These are phyloP conservation scores for Synergus gifuensis DNA, from an alignment of 2,888 invertebrate species.

Conservation along the genomic window DNA sequence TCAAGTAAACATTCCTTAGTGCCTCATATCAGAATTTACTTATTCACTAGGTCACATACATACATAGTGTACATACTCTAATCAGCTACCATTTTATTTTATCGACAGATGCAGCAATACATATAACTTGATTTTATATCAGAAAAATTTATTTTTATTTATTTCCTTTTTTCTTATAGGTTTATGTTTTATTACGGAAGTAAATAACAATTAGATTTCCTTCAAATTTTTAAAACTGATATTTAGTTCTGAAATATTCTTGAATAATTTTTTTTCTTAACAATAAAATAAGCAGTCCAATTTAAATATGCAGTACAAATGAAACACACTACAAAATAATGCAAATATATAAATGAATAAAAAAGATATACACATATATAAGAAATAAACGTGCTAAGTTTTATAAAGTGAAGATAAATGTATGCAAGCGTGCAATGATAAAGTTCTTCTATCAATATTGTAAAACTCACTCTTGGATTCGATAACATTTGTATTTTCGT, in stretches of 20 bases:
- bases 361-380: neutral
- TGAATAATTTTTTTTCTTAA: no score
- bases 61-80: neutral
- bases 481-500: constrained; percentile 18
- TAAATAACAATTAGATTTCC: no score
- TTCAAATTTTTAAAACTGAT: no score
- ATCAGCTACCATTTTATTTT: constrained; percentile 20
- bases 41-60: neutral
- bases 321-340: neutral
- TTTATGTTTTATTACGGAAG: no score
- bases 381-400: neutral
- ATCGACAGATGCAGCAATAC: neutral
- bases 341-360: neutral
- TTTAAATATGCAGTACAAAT: neutral
- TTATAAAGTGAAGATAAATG: neutral
- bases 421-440: neutral
- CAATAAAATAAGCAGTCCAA: neutral
- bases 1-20: no score
- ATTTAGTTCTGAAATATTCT: no score
- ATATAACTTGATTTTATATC: neutral
- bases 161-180: no score
- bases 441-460: neutral
- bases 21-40: neutral
- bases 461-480: constrained; percentile 18
- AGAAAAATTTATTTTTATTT: neutral